Base-by-base conservation (phyloP, 2,888 invertebrate genomes). In the Lepidonotus clava region DNA sequence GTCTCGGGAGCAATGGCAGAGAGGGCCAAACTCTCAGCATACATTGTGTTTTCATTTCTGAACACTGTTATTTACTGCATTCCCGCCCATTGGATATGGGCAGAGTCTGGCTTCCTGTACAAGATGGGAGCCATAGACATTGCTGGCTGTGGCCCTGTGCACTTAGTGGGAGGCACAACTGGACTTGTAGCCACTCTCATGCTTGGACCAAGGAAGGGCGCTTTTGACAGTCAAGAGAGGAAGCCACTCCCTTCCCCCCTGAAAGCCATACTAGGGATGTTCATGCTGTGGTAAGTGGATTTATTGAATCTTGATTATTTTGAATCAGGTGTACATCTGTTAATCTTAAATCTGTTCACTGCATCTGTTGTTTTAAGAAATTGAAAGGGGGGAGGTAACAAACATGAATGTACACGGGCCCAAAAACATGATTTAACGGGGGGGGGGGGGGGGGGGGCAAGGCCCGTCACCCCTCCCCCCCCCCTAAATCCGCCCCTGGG, bases 101-200 rank as follows among this genome's bases (percentile, higher is more conserved):
- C 89, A 11, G 87, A 89, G 21, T 83, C 88, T 14, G 92, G 92
- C 4, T 91, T 91, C 56, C 88, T 92, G 32, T 84, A 87, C 4
- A 40, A 84, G 21, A 40, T 92, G 76, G 90, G 90, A 6, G 89
- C 87, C 32, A 80, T 89, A 0, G 90, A 90, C 56, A 85, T 88
- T 38, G 90, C 90, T 6, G 90, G 90, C 34, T 87, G 88, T 34
- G 90, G 89, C 8, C 86, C 88, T 14, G 88, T 90, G 6, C 90
- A 90, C 84, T 76, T 90, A 36, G 96, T 98, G 88, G 98, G 97
- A 94, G 96, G 96, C 41, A 91, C 93, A 84, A 95, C 96, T 91
- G 98, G 98, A 0, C 96, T 98, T 91, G 97, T 98, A 0, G 97
- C 98, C 40, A 97, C 98, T 0, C 95, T 97, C 38, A 97, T 98